Base-by-base conservation (phyloP, 2,888 invertebrate species). In the Leucozona laternaria region DNA sequence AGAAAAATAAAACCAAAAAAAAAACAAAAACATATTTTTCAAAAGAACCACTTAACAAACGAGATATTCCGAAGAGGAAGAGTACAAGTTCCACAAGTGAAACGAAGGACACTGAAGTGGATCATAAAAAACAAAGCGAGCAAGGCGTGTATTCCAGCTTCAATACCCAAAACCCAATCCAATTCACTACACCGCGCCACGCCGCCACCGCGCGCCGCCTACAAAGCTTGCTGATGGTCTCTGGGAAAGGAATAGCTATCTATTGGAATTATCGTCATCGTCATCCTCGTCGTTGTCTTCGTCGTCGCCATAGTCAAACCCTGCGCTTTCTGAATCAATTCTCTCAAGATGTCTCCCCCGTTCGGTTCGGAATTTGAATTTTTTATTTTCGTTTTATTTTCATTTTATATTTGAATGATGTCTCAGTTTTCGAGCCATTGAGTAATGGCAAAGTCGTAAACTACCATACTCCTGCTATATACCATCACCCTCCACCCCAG, bases 371-470 rank as follows among this genome's bases (percentile, higher is more conserved):
- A 60, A 64, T 64, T 64, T 43, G 45, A 68, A 68, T 66, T 48
- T 37, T 72, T 71, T 8, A 58, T 60, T 79, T 80, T 80, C 75
- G 71, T 81, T 81, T 78, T 73, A 77, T 72, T 62, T 81, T 86
- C 62, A 70, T 82, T 73, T 70, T 86, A 73, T 78, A 73, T 81
- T 86, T 86, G 77, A 82, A 86, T 82, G 82, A 86, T 86, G 85
- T 82, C 78, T 86, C 81, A 86, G 85, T 86, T 86, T 86, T 86
- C 85, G 77, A 86, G 78, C 85, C 82, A 86, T 82, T 86, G 85
- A 86, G 72, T 85, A 85, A 86, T 82, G 78, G 77, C 73, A 86
- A 68, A 82, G 85, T 86, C 85, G 85, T 86, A 86, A 86, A 86
- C 68, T 78, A 86, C 72, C 75, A 70, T 62, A 48, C 76, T 15